phyloP scores from a whole-genome alignment of 2,888 invertebrate species.

The Cephus pulcher region DNA sequence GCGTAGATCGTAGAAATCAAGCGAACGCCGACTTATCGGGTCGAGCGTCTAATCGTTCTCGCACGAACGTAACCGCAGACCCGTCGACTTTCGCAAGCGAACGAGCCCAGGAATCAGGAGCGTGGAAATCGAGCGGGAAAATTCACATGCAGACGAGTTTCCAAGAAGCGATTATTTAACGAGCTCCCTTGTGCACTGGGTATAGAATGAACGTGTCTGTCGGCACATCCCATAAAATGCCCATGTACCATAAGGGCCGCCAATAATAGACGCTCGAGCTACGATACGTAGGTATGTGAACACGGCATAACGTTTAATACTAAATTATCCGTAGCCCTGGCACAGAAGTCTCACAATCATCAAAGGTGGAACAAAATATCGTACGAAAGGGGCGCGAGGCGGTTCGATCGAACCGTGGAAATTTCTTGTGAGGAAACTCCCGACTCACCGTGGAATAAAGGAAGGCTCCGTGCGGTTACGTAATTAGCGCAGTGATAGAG shows the following conservation, averaged over 20 bases:
- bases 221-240: background rate
- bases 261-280: background rate
- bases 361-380: background rate
- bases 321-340: background rate
- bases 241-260: background rate
- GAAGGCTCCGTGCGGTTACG: constrained; percentile 24
- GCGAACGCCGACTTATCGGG: background rate
- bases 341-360: background rate
- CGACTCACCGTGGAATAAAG: background rate
- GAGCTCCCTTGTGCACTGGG: background rate
- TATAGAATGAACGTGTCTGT: background rate
- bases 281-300: background rate
- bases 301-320: background rate
- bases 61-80: background rate
- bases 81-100: background rate
- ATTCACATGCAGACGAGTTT: background rate
- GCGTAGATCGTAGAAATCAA: background rate
- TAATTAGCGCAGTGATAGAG: constrained; percentile 29
- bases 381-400: background rate
- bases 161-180: background rate
- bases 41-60: background rate
- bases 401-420: background rate
- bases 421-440: background rate
- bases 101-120: background rate
- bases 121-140: background rate